These are phyloP conservation scores for Seladonia tumulorum DNA, from an alignment of 2,888 invertebrate species.

Conservation along the genomic window DNA sequence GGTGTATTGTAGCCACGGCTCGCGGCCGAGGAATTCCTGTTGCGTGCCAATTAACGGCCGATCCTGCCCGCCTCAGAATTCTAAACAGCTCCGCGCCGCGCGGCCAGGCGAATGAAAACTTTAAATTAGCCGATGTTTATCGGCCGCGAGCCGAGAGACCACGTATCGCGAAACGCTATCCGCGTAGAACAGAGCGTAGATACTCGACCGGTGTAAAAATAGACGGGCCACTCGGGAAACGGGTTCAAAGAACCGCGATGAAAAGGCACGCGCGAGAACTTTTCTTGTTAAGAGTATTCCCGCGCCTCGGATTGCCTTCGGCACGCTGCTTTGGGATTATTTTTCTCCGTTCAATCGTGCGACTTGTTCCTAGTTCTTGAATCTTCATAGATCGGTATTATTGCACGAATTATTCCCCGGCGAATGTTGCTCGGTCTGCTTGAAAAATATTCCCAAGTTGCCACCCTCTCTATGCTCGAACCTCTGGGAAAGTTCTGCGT, in stretches of 20 bases:
- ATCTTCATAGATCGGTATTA: not conserved
- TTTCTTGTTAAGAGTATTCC: not conserved
- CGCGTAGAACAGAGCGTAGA: not conserved
- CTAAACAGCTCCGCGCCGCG: slow-evolving; percentile 31
- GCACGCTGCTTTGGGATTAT: not conserved
- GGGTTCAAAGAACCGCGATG: slow-evolving; percentile 11
- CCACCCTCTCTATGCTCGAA: not conserved
- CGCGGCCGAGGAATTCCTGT: slow-evolving; percentile 25
- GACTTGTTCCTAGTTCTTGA: not conserved
- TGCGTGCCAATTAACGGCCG: slow-evolving; percentile 56
- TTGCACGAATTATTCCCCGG: no score
- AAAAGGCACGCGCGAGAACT: not conserved
- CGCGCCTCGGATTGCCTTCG: not conserved
- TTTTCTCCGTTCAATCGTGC: not conserved
- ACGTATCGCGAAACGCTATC: slow-evolving; percentile 16
- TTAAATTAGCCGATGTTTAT: slow-evolving; percentile 57
- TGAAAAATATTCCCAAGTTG: not conserved
- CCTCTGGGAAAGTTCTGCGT: not conserved
- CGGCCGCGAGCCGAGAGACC: not conserved
- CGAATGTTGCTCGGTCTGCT: not conserved
- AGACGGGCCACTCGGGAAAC: not conserved
- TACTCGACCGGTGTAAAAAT: not conserved
- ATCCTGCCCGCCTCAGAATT: slow-evolving; percentile 32
- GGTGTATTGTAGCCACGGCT: not conserved
- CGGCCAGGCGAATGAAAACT: slow-evolving; percentile 42